A percentile compares a stretch with the other conserved stretches of the same genome.
Evolutionary conservation across 2,888 invertebrate species (phyloP).

Genomic region (Diadegma fenestrale): DNA sequence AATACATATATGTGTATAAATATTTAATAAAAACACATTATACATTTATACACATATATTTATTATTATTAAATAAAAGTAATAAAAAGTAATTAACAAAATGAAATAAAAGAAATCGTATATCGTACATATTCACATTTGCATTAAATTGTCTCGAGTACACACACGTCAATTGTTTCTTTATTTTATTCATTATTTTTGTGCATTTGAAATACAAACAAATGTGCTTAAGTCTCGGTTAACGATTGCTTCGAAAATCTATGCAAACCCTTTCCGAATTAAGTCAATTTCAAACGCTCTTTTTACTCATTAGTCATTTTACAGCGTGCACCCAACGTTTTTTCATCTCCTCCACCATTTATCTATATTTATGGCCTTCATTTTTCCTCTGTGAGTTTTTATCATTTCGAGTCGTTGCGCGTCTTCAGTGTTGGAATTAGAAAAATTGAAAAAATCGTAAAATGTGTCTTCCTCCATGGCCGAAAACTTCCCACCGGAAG

Average conservation of each 20-base stretch:
- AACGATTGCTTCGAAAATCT: constrained; percentile 78
- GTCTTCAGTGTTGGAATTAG: constrained; percentile 43
- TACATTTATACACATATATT: constrained; percentile 11
- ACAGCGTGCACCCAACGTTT: constrained; percentile 47
- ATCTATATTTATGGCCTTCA: constrained; percentile 11
- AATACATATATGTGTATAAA: constrained; percentile 16
- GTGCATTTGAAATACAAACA: constrained; percentile 14
- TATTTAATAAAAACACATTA: neutral
- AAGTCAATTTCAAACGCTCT: constrained; percentile 13
- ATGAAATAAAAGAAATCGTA: constrained; percentile 66
- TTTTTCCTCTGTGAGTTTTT: constrained; percentile 6
- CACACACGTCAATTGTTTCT: constrained; percentile 56
- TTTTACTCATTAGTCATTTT: constrained; percentile 53
- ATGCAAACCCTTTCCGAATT: constrained; percentile 39
- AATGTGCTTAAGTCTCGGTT: constrained; percentile 68
- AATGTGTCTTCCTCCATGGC: constrained; percentile 62
- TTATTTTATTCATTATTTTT: constrained; percentile 74
- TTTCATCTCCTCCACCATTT: constrained; percentile 31
- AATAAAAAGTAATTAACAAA: constrained; percentile 12
- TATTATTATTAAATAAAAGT: constrained; percentile 20
- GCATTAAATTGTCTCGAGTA: constrained; percentile 76
- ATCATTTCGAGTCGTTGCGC: constrained; percentile 45
- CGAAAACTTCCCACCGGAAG: constrained; percentile 56
- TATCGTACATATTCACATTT: constrained; percentile 78
- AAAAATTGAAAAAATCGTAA: constrained; percentile 16